Evolutionary conservation across 2,797 vertebrate genomes (phyloP).

Genomic region (Xenentodon cancila): DNA sequence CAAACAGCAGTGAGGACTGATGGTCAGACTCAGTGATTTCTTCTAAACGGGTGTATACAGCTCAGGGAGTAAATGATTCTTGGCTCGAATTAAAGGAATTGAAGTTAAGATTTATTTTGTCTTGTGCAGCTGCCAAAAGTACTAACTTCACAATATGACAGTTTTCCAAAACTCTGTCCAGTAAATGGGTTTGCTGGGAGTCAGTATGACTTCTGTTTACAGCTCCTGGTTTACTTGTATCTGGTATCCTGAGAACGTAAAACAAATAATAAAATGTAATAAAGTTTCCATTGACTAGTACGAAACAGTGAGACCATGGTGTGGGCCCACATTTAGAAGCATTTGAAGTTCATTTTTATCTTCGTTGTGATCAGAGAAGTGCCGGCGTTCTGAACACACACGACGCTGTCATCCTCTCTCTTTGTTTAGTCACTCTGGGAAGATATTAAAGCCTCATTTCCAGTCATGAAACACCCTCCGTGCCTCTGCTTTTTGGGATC

Average conservation of each 20-base stretch:
- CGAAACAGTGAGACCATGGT: background rate
- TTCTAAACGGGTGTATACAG: slow-evolving; percentile 25
- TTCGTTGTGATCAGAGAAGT: background rate
- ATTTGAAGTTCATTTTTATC: slow-evolving; percentile 1
- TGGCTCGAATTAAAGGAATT: slow-evolving; percentile 36
- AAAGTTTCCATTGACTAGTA: background rate
- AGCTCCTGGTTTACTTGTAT: slow-evolving; percentile 26
- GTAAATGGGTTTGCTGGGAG: slow-evolving; percentile 18
- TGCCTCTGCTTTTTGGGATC: slow-evolving; percentile 40
- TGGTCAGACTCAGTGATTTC: slow-evolving; percentile 13
- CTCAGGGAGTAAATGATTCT: slow-evolving; percentile 31
- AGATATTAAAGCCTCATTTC: slow-evolving; percentile 54
- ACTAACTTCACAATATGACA: slow-evolving; percentile 40
- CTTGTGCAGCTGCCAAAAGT: no score
- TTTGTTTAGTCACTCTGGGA: slow-evolving; percentile 30
- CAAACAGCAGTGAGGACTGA: slow-evolving; percentile 30
- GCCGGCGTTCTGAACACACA: slow-evolving; percentile 22
- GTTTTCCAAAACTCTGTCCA: slow-evolving; percentile 45
- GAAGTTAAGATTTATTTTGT: slow-evolving; percentile 51
- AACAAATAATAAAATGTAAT: background rate
- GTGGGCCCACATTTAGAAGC: background rate
- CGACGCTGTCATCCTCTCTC: slow-evolving; percentile 8
- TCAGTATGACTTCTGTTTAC: slow-evolving; percentile 34
- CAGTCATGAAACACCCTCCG: slow-evolving; percentile 40
- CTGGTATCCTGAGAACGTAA: slow-evolving; percentile 11